Evolutionary conservation across 2,888 invertebrate species (phyloP).

Genomic region (Leucozona laternaria): DNA sequence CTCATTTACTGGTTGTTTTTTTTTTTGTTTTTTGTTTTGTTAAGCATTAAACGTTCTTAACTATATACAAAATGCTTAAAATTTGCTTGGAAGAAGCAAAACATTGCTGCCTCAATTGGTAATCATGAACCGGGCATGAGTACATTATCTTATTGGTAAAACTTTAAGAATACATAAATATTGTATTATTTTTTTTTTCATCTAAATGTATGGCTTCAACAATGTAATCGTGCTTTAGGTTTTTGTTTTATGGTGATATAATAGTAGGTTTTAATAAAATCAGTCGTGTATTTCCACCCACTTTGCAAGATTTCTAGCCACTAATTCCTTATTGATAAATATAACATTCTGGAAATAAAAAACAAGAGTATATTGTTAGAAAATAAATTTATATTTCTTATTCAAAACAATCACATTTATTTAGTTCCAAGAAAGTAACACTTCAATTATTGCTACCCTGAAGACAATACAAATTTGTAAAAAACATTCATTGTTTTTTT

Average conservation of each 20-base stretch:
- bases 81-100: conserved; percentile 54
- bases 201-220: conserved; percentile 65
- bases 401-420: neutral
- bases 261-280: conserved; percentile 76
- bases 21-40: conserved; percentile 14
- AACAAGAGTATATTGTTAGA: conserved; percentile 52
- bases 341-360: conserved; percentile 88
- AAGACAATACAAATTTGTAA: neutral
- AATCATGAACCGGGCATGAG: conserved; percentile 57
- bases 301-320: conserved; percentile 92
- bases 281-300: conserved; percentile 85
- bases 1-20: conserved; percentile 45
- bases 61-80: conserved; percentile 73
- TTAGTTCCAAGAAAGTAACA: neutral
- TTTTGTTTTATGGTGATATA: conserved; percentile 58
- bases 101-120: conserved; percentile 43
- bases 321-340: conserved; percentile 94
- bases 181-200: conserved; percentile 38
- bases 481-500: neutral
- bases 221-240: conserved; percentile 63
- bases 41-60: conserved; percentile 71
- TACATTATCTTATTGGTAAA: conserved; percentile 72
- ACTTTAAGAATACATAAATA: conserved; percentile 68
- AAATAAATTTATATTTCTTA: neutral
- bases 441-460: no score